Evolutionary conservation across 1,140 invertebrate species (phyloP), one percentile per base, ranked within the genome.

Genomic region (Anthonomus grandis): DNA sequence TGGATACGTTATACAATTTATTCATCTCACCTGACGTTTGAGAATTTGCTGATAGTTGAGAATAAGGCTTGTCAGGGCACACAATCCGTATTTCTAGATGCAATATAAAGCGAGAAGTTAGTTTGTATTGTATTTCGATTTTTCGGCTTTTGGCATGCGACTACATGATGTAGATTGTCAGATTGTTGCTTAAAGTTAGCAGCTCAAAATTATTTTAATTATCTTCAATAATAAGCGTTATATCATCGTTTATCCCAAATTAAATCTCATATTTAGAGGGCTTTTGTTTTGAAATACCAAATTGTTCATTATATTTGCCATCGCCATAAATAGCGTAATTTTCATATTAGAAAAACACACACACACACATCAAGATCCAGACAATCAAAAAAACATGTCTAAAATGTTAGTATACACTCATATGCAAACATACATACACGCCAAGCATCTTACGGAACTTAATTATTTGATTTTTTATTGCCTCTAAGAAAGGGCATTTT

Each of bases 41-140:
- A 42, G 71, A 73, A 62, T 71, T 71, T 65, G 71, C 72, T 58
- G 71, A 73, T 65, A 73, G 70, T 66, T 73, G 71, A 55, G 70
- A 70, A 64, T 67, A 71, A 50, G 70, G 69, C 71, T 73, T 73
- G 59, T 73, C 70, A 24, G 71, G 71, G 63, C 71, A 73, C 59
- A 71, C 69, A 68, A 73, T 73, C 71, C 71, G 70, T 70, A 73
- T 71, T 71, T 73, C 71, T 73, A 73, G 62, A 72, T 60, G 67
- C 66, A 71, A 71, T 70, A 49, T 41, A 64, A 71, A 72, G 68
- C 69, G 58, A 58, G 23, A 27, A 49, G 51, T 60, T 60, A 55
- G 53, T 60, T 13, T 24, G 15, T 37, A 5, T 24, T 39, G 10
- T n/a, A 18, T 12, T 39, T 39, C 10, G 12, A 60, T 15, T 46